Percentiles rank a stretch among this genome's conserved stretches.
Evolutionary conservation across 2,888 invertebrate species (phyloP).

Genomic region (Leuctra nigra): DNA sequence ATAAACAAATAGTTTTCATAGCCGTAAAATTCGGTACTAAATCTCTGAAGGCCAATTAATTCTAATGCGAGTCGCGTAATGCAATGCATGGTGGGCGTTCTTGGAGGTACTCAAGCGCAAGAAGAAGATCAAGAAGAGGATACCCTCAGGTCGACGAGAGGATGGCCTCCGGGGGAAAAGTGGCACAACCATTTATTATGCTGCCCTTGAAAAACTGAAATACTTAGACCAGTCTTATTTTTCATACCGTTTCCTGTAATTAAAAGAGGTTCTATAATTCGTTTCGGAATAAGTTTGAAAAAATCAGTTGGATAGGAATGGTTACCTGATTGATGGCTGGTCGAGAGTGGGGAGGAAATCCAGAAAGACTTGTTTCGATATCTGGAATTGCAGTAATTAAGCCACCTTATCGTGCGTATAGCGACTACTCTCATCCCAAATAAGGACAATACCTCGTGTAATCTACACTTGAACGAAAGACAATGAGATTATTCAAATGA

Average conservation of each 20-base stretch:
- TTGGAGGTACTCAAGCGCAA: no score
- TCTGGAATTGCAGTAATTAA: background rate
- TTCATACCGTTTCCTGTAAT: slow-evolving; percentile 14
- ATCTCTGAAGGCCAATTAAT: slow-evolving; percentile 2
- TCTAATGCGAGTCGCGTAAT: no score
- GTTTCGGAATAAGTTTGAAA: background rate
- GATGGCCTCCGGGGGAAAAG: background rate
- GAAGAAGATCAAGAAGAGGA: no score
- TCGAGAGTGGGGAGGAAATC: background rate
- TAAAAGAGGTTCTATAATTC: slow-evolving; percentile 10
- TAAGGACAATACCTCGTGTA: background rate
- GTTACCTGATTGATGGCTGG: background rate
- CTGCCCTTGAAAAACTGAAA: slow-evolving; percentile 15
- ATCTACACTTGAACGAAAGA: background rate
- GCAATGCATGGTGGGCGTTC: no score
- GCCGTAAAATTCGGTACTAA: background rate
- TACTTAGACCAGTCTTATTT: slow-evolving; percentile 9
- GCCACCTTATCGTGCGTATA: background rate
- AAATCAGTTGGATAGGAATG: background rate
- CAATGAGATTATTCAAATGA: background rate
- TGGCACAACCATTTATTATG: background rate
- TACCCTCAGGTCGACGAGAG: background rate
- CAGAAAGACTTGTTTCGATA: background rate
- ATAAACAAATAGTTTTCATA: slow-evolving; percentile 2
- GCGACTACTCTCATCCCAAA: background rate